Percentiles rank a stretch among this genome's conserved stretches.
Evolutionary conservation across 2,113 vertebrate genomes (phyloP).

Genomic region (Eptesicus fuscus): DNA sequence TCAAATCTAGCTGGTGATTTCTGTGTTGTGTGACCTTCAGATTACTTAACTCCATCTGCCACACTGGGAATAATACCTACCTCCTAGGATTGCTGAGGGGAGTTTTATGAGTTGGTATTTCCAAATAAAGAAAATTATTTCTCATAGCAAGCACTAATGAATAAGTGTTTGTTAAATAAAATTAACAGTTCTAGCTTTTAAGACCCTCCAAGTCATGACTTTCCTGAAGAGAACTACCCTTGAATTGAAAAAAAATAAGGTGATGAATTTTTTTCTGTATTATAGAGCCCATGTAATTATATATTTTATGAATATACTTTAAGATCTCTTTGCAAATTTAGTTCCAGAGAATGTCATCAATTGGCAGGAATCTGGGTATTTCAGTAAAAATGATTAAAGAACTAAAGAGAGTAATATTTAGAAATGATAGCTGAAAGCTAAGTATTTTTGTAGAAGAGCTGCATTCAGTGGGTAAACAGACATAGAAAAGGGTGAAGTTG

Average conservation of each 20-base stretch:
- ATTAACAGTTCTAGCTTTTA: background rate
- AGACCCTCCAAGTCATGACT: background rate
- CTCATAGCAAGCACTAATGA: background rate
- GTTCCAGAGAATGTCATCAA: background rate
- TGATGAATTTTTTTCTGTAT: background rate
- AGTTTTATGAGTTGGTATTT: constrained; percentile 11
- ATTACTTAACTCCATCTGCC: background rate
- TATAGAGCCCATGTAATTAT: background rate
- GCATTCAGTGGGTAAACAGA: background rate
- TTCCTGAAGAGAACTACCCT: background rate
- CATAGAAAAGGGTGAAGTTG: background rate
- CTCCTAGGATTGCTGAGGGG: background rate
- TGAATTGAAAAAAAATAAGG: background rate
- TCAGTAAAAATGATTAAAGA: constrained; percentile 6
- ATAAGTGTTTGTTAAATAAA: background rate
- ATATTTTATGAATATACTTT: background rate
- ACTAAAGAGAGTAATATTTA: constrained; percentile 14
- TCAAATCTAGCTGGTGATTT: background rate
- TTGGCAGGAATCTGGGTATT: background rate
- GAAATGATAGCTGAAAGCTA: background rate
- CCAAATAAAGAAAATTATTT: background rate
- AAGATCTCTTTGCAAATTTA: background rate
- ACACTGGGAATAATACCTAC: background rate
- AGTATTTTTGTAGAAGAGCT: background rate
- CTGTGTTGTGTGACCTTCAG: background rate